Evolutionary conservation across 2,113 vertebrate genomes (phyloP).

Genomic region (Gasterosteus nipponicus): DNA sequence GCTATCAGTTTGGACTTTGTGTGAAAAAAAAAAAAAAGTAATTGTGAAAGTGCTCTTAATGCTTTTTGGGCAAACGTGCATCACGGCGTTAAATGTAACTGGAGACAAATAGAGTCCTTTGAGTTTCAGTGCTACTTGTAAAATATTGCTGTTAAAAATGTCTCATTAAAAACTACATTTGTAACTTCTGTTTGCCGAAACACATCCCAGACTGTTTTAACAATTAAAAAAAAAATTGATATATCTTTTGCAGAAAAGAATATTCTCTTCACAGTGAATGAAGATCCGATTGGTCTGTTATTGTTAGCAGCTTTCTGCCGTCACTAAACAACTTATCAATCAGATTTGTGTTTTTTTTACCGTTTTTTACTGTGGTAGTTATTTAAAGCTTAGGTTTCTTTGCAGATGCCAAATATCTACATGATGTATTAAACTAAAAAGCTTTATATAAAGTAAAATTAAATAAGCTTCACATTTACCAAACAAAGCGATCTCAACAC

Average conservation of each 20-base stretch:
- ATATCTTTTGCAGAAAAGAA: no score
- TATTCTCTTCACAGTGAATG: no score
- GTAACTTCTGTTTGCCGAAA: background rate
- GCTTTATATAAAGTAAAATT: background rate
- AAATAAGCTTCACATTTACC: background rate
- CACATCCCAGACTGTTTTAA: no score
- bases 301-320: no score
- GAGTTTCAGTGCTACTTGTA: constrained; percentile 39
- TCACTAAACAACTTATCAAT: no score
- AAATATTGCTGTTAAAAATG: constrained; percentile 21
- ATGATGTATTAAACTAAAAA: background rate
- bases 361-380: no score
- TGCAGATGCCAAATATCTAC: background rate
- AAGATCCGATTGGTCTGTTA: no score
- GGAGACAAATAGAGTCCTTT: constrained; percentile 13
- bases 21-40: constrained; percentile 9
- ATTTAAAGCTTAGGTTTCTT: background rate
- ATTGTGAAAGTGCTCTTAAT: constrained; percentile 66
- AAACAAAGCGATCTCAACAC: background rate
- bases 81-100: constrained; percentile 34
- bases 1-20: constrained; percentile 43
- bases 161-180: constrained; percentile 55
- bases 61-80: constrained; percentile 34
- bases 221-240: no score
- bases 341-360: no score